phyloP scores from a whole-genome alignment of 2,113 vertebrate species.

The Salvelinus fontinalis region DNA sequence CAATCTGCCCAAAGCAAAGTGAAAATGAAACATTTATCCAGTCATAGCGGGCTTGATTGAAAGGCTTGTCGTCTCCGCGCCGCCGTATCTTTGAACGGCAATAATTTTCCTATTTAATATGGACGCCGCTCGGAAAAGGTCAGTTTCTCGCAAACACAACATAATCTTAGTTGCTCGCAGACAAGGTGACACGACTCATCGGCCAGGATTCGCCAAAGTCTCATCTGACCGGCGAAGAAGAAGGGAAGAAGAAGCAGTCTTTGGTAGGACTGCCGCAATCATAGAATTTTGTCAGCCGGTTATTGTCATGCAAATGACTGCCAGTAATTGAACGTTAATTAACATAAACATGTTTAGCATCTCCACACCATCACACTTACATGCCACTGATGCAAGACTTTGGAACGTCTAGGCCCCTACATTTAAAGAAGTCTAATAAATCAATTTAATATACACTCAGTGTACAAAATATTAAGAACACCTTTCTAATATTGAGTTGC shows the following conservation, averaged over 20 bases:
- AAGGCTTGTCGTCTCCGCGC: not conserved
- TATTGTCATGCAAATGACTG: no score
- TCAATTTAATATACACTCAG: no score
- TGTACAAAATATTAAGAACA: no score
- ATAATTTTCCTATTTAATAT: slow-evolving; percentile 13
- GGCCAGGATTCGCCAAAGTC: slow-evolving; percentile 12
- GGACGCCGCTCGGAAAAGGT: slow-evolving; percentile 32
- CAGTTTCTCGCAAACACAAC: slow-evolving; percentile 20
- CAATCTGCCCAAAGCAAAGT: not conserved
- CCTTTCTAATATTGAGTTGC: no score
- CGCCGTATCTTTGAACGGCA: not conserved
- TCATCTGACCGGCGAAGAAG: not conserved
- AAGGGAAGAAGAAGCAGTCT: not conserved
- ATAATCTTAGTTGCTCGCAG: slow-evolving; percentile 35
- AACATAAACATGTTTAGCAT: no score
- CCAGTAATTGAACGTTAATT: no score
- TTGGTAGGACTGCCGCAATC: slow-evolving; percentile 1
- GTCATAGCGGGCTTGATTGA: slow-evolving; percentile 3
- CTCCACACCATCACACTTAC: no score
- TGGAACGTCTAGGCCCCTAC: no score
- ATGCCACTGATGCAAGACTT: no score
- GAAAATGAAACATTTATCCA: slow-evolving; percentile 17
- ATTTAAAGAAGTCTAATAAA: no score
- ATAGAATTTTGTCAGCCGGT: no score
- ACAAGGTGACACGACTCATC: slow-evolving; percentile 8